Conservation (phyloP, 2,797 vertebrate species). For the Paedocypris micromegethes region DNA sequence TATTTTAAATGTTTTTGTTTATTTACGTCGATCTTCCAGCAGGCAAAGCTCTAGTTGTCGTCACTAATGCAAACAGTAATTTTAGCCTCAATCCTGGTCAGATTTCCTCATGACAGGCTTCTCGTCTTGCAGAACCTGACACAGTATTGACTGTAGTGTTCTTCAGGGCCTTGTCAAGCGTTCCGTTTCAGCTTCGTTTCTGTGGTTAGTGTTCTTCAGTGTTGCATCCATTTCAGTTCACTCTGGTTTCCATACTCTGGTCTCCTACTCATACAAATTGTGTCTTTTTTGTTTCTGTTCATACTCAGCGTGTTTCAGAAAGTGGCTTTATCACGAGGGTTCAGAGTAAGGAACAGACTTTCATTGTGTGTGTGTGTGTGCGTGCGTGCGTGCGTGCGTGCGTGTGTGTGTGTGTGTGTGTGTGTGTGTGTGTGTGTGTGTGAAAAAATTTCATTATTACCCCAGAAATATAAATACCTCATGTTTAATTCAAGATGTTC, state of each 20-base stretch:
- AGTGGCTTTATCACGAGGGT: neutral
- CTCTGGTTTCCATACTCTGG: slow-evolving; percentile 4
- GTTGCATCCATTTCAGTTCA: neutral
- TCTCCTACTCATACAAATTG: neutral
- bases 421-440: too few species aligned
- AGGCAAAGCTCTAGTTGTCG: slow-evolving; percentile 38
- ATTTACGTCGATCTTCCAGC: slow-evolving; percentile 24
- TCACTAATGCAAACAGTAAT: slow-evolving; percentile 37
- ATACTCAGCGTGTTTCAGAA: slow-evolving; percentile 10
- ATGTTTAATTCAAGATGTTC: too few species aligned
- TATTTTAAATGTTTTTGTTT: too few species aligned
- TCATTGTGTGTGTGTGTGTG: neutral
- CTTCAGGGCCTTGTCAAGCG: slow-evolving; percentile 24
- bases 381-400: too few species aligned
- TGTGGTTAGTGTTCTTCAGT: slow-evolving; percentile 20
- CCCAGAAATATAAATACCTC: too few species aligned
- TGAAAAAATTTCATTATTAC: too few species aligned
- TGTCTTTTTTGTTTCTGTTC: neutral
- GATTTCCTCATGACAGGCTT: slow-evolving; percentile 39
- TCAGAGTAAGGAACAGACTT: slow-evolving; percentile 14
- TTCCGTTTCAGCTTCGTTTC: neutral
- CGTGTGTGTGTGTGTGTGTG: too few species aligned
- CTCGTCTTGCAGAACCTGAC: slow-evolving; percentile 53
- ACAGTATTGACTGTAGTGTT: slow-evolving; percentile 51
- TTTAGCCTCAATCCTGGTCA: slow-evolving; percentile 20